Conservation (phyloP, 1,140 invertebrate species). For the Trichomalopsis sarcophagae region DNA sequence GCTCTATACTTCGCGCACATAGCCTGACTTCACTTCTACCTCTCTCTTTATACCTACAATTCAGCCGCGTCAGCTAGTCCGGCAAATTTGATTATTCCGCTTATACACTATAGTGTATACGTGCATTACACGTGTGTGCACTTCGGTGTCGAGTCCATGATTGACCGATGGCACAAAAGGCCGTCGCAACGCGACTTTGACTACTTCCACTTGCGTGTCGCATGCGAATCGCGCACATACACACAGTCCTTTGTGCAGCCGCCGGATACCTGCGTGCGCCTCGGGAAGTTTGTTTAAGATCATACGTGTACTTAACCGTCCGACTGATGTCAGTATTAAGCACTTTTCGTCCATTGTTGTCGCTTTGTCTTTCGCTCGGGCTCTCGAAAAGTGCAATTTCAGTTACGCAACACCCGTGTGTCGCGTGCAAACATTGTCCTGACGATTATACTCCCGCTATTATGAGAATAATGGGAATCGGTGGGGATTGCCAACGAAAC, state of each 20-base stretch:
- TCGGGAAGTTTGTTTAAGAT: conserved; percentile 38
- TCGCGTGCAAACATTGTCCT: background rate
- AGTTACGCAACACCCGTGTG: background rate
- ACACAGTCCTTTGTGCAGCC: background rate
- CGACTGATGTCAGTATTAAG: conserved; percentile 2
- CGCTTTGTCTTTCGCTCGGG: background rate
- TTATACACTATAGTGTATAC: background rate
- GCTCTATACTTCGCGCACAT: background rate
- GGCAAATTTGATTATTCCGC: conserved; percentile 42
- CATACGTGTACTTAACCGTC: background rate
- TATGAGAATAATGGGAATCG: background rate
- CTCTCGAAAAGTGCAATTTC: conserved; percentile 4
- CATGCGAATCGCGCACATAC: conserved; percentile 22
- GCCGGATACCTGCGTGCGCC: background rate
- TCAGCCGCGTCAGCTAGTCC: background rate
- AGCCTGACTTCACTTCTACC: background rate
- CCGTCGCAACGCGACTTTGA: conserved; percentile 16
- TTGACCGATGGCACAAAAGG: conserved; percentile 39
- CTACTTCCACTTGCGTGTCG: conserved; percentile 43
- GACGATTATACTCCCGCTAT: background rate
- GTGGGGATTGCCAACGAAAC: too few relatives aligned
- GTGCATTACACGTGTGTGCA: background rate
- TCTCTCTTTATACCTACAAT: background rate
- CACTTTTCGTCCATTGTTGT: background rate
- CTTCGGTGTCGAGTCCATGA: conserved; percentile 28